phyloP scores from a whole-genome alignment of 1,140 invertebrate species.

The Lepidurus packardi region DNA sequence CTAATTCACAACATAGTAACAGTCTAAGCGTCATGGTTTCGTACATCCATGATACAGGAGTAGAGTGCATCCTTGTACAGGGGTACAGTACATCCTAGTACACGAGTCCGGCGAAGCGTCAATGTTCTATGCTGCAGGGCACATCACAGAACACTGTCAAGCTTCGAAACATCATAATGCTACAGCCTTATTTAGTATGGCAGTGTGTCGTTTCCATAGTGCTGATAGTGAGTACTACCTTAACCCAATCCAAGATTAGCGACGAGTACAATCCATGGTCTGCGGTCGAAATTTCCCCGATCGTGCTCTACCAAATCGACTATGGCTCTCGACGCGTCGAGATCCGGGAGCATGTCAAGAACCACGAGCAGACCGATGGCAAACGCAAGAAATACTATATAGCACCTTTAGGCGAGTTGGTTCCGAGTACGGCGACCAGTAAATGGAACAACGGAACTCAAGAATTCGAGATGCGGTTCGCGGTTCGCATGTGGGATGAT shows the following conservation, averaged over 20 bases:
- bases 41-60: no score
- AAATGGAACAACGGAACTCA: background rate
- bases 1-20: no score
- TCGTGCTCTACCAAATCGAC: background rate
- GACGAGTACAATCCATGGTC: background rate
- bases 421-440: background rate
- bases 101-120: no score
- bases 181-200: no score
- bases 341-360: background rate
- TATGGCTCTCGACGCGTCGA: background rate
- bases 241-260: no score
- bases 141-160: rapidly evolving
- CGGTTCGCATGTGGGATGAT: background rate
- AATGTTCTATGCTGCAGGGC: no score
- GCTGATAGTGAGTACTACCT: no score
- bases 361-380: background rate
- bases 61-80: no score
- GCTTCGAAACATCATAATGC: no score
- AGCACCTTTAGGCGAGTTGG: background rate
- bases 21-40: no score
- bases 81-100: no score
- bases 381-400: background rate
- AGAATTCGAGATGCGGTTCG: background rate
- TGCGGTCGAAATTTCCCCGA: background rate
- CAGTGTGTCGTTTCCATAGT: no score